These are phyloP conservation scores for Athripsodes cinereus DNA, from an alignment of 2,888 invertebrate species.

Conservation along the genomic window DNA sequence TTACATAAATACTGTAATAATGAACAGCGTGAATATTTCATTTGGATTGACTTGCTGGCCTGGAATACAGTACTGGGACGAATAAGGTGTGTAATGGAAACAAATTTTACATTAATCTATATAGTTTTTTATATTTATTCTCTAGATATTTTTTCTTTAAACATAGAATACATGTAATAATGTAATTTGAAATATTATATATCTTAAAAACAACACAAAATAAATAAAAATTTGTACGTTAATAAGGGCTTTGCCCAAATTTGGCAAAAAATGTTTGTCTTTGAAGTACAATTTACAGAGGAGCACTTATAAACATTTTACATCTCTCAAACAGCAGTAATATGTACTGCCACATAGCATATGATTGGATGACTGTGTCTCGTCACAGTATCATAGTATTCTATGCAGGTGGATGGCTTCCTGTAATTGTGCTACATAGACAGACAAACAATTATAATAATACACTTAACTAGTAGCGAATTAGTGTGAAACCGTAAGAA, in stretches of 20 bases:
- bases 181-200: constrained; percentile 2
- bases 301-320: neutral
- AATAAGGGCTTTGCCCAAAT: constrained; percentile 18
- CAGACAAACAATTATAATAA: neutral
- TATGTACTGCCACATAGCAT: too few species aligned
- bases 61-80: too few species aligned
- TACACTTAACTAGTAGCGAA: constrained; percentile 12
- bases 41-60: too few species aligned
- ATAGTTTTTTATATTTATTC: constrained; percentile 22
- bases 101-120: constrained; percentile 1
- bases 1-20: too few species aligned
- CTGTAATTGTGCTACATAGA: neutral
- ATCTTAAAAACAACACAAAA: constrained; percentile 24
- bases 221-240: constrained; percentile 25
- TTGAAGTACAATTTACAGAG: neutral
- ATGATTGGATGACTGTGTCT: too few species aligned
- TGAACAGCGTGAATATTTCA: too few species aligned
- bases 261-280: constrained; percentile 16
- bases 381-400: neutral
- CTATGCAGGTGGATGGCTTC: neutral
- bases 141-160: constrained; percentile 20
- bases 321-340: too few species aligned
- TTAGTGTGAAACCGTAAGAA: constrained; percentile 6
- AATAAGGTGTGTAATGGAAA: too few species aligned
- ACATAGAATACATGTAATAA: constrained; percentile 17